phyloP scores from a whole-genome alignment of 2,113 vertebrate genomes.

The Cyprinodon brontotheroides region DNA sequence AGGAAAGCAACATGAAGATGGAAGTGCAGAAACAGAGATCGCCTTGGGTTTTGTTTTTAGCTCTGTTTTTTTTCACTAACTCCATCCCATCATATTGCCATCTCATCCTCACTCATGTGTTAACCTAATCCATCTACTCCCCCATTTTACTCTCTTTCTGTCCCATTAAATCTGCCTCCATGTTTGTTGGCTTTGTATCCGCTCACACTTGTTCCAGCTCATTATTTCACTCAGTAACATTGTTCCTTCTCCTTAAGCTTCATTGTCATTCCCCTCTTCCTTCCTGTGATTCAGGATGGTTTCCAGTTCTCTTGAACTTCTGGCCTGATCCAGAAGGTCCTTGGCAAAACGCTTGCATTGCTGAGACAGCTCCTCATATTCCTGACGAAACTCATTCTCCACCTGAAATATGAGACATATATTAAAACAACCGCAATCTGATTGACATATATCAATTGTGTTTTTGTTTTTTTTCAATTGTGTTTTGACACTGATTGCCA shows the following conservation, averaged over 20 bases:
- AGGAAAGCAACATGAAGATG: conserved; percentile 10
- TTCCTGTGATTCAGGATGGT: conserved; percentile 92
- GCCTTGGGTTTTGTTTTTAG: conserved; percentile 29
- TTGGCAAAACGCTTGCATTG: conserved; percentile 98
- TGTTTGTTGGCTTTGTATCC: conserved; percentile 13
- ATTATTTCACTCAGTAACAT: conserved; percentile 18
- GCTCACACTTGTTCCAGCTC: conserved; percentile 24
- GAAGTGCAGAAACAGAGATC: conserved; percentile 16
- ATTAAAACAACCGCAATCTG: background rate
- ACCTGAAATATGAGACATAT: conserved; percentile 68
- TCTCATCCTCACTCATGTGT: conserved; percentile 13
- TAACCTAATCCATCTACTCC: conserved; percentile 12
- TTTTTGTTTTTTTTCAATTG: too few relatives aligned
- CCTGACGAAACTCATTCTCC: conserved; percentile 97
- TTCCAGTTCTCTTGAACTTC: conserved; percentile 93
- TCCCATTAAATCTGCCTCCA: conserved; percentile 33
- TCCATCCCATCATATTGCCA: conserved; percentile 36
- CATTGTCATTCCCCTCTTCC: background rate
- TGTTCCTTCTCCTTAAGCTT: background rate
- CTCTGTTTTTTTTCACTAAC: conserved; percentile 15
- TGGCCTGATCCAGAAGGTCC: conserved; percentile 95
- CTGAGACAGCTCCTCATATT: conserved; percentile 98
- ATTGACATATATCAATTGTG: background rate
- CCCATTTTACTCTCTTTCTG: conserved; percentile 30
- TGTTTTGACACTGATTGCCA: background rate